phyloP scores from a whole-genome alignment of 2,113 vertebrate species.

The Psettodes erumei region DNA sequence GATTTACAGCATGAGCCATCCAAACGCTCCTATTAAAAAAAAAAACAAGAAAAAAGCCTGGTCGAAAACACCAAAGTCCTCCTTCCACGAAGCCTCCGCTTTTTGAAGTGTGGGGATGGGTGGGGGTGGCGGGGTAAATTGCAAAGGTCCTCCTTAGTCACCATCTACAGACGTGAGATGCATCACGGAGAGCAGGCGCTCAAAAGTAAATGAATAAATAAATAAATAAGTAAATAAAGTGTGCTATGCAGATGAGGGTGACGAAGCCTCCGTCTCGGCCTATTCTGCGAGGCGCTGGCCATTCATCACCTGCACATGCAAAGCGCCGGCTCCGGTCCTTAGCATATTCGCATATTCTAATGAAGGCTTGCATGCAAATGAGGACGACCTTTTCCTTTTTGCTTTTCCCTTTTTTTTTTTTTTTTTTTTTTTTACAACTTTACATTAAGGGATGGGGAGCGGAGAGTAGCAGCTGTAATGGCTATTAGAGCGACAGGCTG shows the following conservation, averaged over 20 bases:
- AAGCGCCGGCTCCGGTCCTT: constrained; percentile 92
- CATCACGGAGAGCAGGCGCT: constrained; percentile 54
- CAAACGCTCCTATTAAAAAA: background rate
- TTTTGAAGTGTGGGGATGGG: background rate
- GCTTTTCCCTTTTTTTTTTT: constrained; percentile 49
- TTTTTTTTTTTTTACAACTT: constrained; percentile 88
- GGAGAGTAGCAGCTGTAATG: constrained; percentile 72
- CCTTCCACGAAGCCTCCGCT: too few species aligned
- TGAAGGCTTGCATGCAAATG: constrained; percentile 99
- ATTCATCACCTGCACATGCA: constrained; percentile 98
- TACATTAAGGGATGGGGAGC: constrained; percentile 89
- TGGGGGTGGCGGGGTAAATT: constrained; percentile 58
- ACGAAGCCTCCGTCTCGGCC: constrained; percentile 90
- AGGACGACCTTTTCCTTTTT: constrained; percentile 94
- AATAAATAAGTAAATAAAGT: constrained; percentile 82
- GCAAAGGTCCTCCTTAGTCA: constrained; percentile 78
- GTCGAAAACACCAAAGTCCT: constrained; percentile 29
- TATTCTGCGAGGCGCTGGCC: constrained; percentile 88
- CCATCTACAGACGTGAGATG: constrained; percentile 48
- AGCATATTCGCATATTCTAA: constrained; percentile 99
- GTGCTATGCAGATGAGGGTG: constrained; percentile 95
- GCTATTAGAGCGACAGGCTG: constrained; percentile 82
- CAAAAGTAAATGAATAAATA: constrained; percentile 85
- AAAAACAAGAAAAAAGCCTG: too few species aligned
- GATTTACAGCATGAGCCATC: constrained; percentile 3